phyloP scores from a whole-genome alignment of 2,113 vertebrate species.

The Labeo catla region DNA sequence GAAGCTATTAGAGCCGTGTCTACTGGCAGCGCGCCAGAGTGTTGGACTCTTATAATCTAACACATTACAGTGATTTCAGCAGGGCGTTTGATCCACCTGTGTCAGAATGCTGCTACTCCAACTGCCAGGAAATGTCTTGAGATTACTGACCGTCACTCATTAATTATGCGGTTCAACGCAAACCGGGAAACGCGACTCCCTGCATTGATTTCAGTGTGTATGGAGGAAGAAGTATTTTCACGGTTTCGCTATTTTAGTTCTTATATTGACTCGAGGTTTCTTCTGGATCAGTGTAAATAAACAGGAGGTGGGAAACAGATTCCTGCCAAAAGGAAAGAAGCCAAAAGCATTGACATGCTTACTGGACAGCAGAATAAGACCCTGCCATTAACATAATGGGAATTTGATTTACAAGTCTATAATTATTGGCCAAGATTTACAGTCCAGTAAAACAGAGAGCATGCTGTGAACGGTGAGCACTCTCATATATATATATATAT shows the following conservation, averaged over 20 bases:
- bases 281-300: constrained; percentile 5
- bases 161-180: neutral
- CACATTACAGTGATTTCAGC: constrained; percentile 42
- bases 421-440: constrained; percentile 18
- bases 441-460: constrained; percentile 16
- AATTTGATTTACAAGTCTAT: constrained; percentile 42
- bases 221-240: neutral
- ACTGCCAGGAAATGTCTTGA: constrained; percentile 29
- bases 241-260: neutral
- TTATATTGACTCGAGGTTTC: constrained; percentile 1
- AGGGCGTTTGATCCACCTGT: constrained; percentile 23
- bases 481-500: neutral
- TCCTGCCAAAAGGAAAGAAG: neutral
- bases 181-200: neutral
- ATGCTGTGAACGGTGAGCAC: neutral
- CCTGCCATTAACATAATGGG: constrained; percentile 18
- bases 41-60: constrained; percentile 36
- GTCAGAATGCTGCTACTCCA: constrained; percentile 26
- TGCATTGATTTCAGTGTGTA: neutral
- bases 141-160: constrained; percentile 17
- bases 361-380: constrained; percentile 28
- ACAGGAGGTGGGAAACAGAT: constrained; percentile 17
- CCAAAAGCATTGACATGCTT: constrained; percentile 37
- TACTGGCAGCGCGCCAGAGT: constrained; percentile 8
- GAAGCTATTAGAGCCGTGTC: constrained; percentile 18